These are phyloP conservation scores for Oryzias dopingdopingensis DNA, from an alignment of 2,797 vertebrate genomes.

Conservation along the genomic window DNA sequence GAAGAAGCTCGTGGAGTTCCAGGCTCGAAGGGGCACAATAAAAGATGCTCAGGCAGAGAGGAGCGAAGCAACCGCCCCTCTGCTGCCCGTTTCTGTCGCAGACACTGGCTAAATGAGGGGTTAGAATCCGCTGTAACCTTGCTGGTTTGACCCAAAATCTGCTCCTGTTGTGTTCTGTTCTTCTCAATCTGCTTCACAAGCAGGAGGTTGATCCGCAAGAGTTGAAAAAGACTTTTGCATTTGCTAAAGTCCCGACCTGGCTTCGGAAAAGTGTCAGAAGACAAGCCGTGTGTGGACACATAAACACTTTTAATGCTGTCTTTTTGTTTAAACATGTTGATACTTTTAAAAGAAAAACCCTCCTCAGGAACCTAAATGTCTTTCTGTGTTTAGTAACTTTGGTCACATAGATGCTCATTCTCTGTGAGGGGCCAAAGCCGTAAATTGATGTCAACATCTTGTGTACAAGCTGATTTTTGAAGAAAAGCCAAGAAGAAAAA, in stretches of 20 bases:
- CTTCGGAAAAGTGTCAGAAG: neutral
- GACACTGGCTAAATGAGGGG: slow-evolving; percentile 28
- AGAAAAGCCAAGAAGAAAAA: too few relatives aligned
- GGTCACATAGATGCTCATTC: neutral
- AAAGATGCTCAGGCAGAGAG: slow-evolving; percentile 4
- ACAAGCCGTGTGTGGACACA: neutral
- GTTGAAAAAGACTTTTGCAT: neutral
- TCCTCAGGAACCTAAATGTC: neutral
- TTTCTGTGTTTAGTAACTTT: neutral
- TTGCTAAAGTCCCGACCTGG: neutral
- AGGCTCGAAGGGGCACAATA: slow-evolving; percentile 13
- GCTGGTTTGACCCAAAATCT: slow-evolving; percentile 3
- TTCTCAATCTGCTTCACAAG: neutral
- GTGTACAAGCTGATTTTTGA: too few relatives aligned
- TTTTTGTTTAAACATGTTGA: neutral
- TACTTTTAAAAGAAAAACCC: neutral
- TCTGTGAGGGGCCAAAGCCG: neutral
- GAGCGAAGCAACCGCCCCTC: slow-evolving; percentile 41
- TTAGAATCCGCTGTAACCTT: slow-evolving; percentile 1
- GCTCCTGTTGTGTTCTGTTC: neutral
- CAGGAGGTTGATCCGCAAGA: slow-evolving; percentile 4
- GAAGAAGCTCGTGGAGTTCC: slow-evolving; percentile 30
- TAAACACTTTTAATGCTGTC: too few relatives aligned
- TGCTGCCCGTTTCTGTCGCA: slow-evolving; percentile 40
- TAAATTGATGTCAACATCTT: too few relatives aligned